Base-by-base conservation (phyloP, 2,113 vertebrate genomes). In the Puffinus mauretanicus region DNA sequence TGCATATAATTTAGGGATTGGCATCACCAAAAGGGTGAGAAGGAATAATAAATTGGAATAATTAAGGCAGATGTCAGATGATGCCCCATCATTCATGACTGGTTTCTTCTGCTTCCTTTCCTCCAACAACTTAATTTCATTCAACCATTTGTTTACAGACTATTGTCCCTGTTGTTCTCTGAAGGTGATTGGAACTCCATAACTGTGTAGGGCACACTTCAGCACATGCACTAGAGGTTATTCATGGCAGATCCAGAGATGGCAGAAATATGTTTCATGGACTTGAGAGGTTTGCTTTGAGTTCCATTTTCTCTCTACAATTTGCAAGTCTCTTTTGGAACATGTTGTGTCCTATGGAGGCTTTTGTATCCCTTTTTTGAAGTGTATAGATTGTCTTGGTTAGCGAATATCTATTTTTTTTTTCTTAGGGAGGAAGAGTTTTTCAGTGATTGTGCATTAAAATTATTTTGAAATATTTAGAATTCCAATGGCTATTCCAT, bases 131-230 rank as follows among this genome's bases (percentile, higher is more conserved):
- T 71, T n/a, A 3, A 40, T 52, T 46, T 72, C 7, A 10, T 51
- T 44, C 32, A 58, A 27, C 21, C 9, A 3, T 47, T 47, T 76
- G 17, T 44, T 72, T 57, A 22, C 44, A 40, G 54, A 16, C 13
- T 52, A 3, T 69, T 69, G 82, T 47, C 42, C 13, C 25, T 25
- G 25, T 10, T 65, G 12, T 52, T 82, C 16, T 42, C 3, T 5
- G 21, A 57, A 40, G 15, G 29, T 1, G 13, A 34, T 2, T 5
- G 27, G 40, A 73, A 22, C 16, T 36, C 22, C 2, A 0, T 17
- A 42, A 12, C 22, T 49, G 32, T 4, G 24, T 9, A 32, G 60
- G 13, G 11, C 30, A 11, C 54, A 8, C 26, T 46, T 44, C 26
- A 44, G 34, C 36, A 29, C 25, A 13, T 2, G 9, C 38, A 12